Evolutionary conservation across 2,113 vertebrate species (phyloP), one percentile per base, ranked within the genome.

Genomic region (Egretta garzetta): DNA sequence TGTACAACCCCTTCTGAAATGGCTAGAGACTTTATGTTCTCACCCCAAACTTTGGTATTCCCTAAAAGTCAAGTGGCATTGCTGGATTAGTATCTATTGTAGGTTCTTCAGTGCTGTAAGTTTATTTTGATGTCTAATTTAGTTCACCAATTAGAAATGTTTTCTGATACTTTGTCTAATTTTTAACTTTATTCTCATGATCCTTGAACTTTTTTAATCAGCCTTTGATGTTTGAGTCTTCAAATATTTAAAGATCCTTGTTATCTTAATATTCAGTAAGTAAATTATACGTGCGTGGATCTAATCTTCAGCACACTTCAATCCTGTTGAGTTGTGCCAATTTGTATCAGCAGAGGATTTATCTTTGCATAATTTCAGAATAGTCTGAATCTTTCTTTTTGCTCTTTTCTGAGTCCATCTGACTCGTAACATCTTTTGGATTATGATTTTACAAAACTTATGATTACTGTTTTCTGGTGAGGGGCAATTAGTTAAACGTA

Each of bases 171-270:
- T 87, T 84, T 88, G 43, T 80, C 62, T 96, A 91, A 93, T 84
- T 96, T 95, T 95, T 89, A 95, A 94, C 77, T 80, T 95, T 66
- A 37, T 85, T 76, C 39, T 80, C 13, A 2, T 67, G 33, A 74
- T 60, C 82, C 45, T 90, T 93, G 67, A 81, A 88, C 63, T 80
- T 88, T 70, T 72, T 0, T 3, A 76, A 80, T 67, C 63, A 66
- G 22, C 16, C 59, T 93, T 88, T 93, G 59, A 77, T 63, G 15
- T 83, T 76, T 53, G 63, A 63, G 5, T 50, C 17, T 20, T 67
- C 67, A 92, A 86, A 93, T 95, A 91, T 80, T 95, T 92, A 77
- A 63, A 83, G 12, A 50, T n/a, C 49, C 39, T 52, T 72, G 45
- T 92, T 50, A 80, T 45, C 60, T 75, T 92, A 64, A 75, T 50